A percentile compares a stretch with the other conserved stretches of the same genome.
These are phyloP conservation scores for Orthosia gracilis DNA, from an alignment of 2,888 invertebrate species.

Conservation along the genomic window DNA sequence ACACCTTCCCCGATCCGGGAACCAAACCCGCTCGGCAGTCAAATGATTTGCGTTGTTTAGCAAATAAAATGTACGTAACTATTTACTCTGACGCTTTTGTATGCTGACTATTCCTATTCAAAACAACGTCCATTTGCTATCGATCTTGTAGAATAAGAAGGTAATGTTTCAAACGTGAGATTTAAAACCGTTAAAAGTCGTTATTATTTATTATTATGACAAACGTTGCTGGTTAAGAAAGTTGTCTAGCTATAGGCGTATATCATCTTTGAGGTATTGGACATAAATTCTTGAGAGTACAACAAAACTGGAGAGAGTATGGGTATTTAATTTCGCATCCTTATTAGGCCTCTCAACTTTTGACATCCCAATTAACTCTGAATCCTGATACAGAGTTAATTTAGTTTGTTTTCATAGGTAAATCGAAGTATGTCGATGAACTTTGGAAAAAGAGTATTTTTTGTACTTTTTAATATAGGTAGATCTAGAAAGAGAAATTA, in stretches of 20 bases:
- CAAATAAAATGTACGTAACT: background rate
- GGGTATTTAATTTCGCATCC: background rate
- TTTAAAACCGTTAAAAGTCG: slow-evolving; percentile 43
- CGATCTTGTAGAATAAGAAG: slow-evolving; percentile 44
- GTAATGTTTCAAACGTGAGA: slow-evolving; percentile 39
- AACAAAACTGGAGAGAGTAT: slow-evolving; percentile 7
- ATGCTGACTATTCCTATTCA: background rate
- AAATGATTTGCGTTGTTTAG: no score
- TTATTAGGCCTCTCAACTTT: background rate
- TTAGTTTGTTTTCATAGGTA: background rate
- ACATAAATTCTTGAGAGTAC: slow-evolving; percentile 22
- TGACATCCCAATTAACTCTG: slow-evolving; percentile 3
- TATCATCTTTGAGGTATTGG: slow-evolving; percentile 31
- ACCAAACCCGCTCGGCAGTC: no score
- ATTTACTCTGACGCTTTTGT: background rate
- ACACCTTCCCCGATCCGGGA: no score
- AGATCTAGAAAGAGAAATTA: no score
- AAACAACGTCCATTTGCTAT: slow-evolving; percentile 31
- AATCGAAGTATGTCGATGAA: background rate
- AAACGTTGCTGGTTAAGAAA: slow-evolving; percentile 38
- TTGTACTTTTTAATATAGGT: background rate
- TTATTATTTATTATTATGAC: slow-evolving; percentile 57
- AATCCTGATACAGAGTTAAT: background rate
- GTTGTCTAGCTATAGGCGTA: slow-evolving; percentile 38
- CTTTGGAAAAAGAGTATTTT: background rate